These are phyloP conservation scores for Rosalia funebris DNA, from an alignment of 2,888 invertebrate genomes.

Conservation along the genomic window DNA sequence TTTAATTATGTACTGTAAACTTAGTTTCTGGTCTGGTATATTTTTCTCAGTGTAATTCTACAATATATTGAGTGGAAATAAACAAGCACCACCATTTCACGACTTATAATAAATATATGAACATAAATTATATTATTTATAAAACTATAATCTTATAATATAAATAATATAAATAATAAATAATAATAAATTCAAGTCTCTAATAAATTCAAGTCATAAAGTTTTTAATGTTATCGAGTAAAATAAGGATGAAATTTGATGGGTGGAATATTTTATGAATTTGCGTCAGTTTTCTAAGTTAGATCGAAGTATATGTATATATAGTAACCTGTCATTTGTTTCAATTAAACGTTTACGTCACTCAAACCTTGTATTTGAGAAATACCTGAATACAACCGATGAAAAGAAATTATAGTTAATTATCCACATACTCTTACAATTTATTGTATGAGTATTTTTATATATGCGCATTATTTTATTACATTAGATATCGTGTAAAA, in stretches of 20 bases:
- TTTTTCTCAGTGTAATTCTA: too few species aligned
- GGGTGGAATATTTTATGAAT: not conserved
- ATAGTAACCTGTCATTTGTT: constrained; percentile 1
- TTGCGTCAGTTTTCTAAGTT: not conserved
- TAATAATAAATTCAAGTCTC: too few species aligned
- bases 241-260: not conserved
- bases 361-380: not conserved
- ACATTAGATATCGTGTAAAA: too few species aligned
- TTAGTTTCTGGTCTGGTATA: too few species aligned
- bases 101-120: too few species aligned
- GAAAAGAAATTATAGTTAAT: not conserved
- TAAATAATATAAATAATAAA: too few species aligned
- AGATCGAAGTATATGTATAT: not conserved
- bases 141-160: too few species aligned
- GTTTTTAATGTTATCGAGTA: not conserved
- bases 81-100: too few species aligned
- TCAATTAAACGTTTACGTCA: constrained; percentile 5
- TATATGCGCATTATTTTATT: too few species aligned
- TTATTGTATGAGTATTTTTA: not conserved
- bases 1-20: too few species aligned
- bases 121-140: too few species aligned
- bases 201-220: not conserved
- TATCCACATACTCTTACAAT: not conserved
- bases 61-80: too few species aligned
- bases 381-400: not conserved